These are phyloP conservation scores for Leuciscus waleckii DNA, from an alignment of 2,797 vertebrate species.

Conservation along the genomic window DNA sequence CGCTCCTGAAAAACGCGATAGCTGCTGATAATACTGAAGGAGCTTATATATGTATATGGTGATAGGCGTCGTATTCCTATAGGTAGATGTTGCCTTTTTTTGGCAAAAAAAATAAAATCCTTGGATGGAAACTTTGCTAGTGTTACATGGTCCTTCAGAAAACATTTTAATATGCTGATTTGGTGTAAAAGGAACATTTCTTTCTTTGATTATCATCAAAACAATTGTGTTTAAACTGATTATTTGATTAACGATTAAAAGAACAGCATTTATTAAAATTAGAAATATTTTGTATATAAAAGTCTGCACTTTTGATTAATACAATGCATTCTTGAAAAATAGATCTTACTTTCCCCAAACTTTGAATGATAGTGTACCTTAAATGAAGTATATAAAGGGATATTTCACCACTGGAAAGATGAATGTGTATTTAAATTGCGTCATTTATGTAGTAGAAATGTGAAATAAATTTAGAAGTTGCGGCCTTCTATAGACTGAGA, in stretches of 20 bases:
- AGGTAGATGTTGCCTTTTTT: too few species aligned
- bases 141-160: background rate
- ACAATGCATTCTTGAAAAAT: background rate
- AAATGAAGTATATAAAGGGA: background rate
- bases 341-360: background rate
- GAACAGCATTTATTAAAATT: background rate
- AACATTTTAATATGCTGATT: background rate
- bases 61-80: too few species aligned
- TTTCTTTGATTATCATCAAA: background rate
- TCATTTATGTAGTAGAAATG: too few species aligned
- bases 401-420: too few species aligned
- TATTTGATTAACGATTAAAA: background rate
- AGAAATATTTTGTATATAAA: background rate
- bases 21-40: too few species aligned
- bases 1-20: too few species aligned
- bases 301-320: background rate
- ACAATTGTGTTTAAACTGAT: background rate
- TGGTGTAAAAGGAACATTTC: background rate
- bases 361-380: background rate
- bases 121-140: background rate
- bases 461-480: too few species aligned
- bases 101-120: too few species aligned
- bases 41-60: too few species aligned
- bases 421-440: too few species aligned
- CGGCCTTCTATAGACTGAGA: too few species aligned